Base-by-base conservation (phyloP, 2,113 vertebrate species). In the Platichthys stellatus region DNA sequence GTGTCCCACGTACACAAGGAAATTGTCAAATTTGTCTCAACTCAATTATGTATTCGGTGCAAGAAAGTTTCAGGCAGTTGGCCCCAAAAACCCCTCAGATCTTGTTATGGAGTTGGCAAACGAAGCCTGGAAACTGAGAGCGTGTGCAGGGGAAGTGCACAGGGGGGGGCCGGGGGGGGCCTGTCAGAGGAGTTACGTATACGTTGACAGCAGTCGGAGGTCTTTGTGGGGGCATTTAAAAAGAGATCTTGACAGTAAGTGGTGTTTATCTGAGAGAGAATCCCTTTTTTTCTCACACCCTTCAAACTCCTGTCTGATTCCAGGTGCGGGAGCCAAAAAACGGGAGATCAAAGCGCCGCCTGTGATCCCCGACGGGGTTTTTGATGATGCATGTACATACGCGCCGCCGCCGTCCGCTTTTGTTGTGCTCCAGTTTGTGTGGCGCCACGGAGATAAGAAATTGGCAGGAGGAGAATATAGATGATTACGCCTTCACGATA, bases 391-490 rank as follows among this genome's bases (percentile, higher is more conserved):
- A 74, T 65, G 75, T 85, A 11, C 21, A 69, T 54, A 69, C 77
- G 61, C 18, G 64, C 73, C 26, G 3, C 26, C 72, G 74, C 82
- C 66, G 14, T 53, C 56, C 45, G 69, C 81, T 83, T 89, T 89
- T 83, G 85, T 91, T 82, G 84, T 76, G 62, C 72, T 86, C 80
- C 72, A 86, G 69, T 86, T 87, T 13, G 74, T 80, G 76, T 82
- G 80, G 80, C 31, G 35, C 76, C 58, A 45, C 64, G 57, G 63
- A 85, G 85, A 90, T 88, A 86, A 84, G 78, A 76, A 76, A 69
- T 61, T 81, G 84, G 76, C 88, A 82, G 26, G 54, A 0, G 2
- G 59, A 76, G 40, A 79, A 84, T 76, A 57, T 26, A 49, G 69
- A 70, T 76, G 64, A 82, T 76, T 78, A 69, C 61, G 17, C 54